These are phyloP conservation scores for Schizothorax lantsangensis DNA, from an alignment of 2,797 vertebrate genomes.

Conservation along the genomic window DNA sequence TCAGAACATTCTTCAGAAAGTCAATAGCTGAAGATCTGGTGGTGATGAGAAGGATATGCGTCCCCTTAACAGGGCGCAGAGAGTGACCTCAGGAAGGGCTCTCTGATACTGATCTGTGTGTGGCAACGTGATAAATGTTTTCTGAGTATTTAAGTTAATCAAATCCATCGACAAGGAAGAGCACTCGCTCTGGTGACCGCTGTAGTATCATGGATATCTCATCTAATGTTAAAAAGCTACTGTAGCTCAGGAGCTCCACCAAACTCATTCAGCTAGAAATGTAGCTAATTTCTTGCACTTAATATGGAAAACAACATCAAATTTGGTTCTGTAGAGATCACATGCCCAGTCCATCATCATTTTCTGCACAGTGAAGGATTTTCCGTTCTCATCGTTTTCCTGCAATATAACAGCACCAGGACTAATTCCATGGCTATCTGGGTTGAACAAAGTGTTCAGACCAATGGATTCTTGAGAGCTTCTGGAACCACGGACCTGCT, in stretches of 20 bases:
- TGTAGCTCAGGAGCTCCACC: slow-evolving; percentile 37
- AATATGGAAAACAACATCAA: slow-evolving; percentile 39
- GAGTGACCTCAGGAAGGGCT: slow-evolving; percentile 4
- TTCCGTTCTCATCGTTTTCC: slow-evolving; percentile 48
- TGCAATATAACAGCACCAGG: slow-evolving; percentile 44
- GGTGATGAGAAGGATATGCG: too few species aligned
- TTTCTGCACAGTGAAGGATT: slow-evolving; percentile 48
- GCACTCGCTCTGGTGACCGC: slow-evolving; percentile 5
- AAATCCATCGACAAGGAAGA: slow-evolving; percentile 50
- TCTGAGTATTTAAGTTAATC: slow-evolving; percentile 35
- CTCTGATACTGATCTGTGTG: not conserved
- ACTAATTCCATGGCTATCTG: not conserved
- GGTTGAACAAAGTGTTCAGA: not conserved
- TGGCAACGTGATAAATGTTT: not conserved
- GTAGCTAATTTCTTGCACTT: slow-evolving; percentile 47
- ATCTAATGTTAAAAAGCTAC: slow-evolving; percentile 7
- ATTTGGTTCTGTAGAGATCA: slow-evolving; percentile 16
- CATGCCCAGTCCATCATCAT: slow-evolving; percentile 49
- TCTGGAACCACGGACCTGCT: slow-evolving; percentile 8
- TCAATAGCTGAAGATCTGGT: slow-evolving; percentile 41
- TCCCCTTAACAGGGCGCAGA: slow-evolving; percentile 27
- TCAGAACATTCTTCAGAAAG: slow-evolving; percentile 19
- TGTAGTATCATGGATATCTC: slow-evolving; percentile 18
- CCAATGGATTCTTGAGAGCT: not conserved
- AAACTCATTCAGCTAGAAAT: slow-evolving; percentile 18